Conservation (phyloP, 1,140 invertebrate species). For the Battus philenor region DNA sequence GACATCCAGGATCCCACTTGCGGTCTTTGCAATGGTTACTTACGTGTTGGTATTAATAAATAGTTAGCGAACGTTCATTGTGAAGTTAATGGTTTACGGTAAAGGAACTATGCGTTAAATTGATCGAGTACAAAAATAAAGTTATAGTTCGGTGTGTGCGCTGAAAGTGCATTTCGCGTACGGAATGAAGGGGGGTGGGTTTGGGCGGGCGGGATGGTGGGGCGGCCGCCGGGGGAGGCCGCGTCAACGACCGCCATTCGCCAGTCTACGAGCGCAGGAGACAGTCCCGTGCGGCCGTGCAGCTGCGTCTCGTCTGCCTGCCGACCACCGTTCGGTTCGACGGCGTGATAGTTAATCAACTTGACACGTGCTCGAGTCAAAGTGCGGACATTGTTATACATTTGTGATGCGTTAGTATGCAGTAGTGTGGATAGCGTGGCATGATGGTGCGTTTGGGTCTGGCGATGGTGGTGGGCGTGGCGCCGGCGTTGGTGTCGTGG, state of each 20-base stretch:
- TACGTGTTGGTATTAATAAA: no score
- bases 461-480: slow-evolving; percentile 67
- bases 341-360: neutral
- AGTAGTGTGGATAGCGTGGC: no score
- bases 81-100: no score
- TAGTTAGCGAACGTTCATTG: no score
- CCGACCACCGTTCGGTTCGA: neutral
- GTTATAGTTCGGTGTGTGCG: slow-evolving; percentile 11
- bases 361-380: neutral
- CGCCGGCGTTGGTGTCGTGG: slow-evolving; percentile 65
- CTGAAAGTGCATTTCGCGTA: slow-evolving; percentile 28
- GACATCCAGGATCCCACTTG: no score
- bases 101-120: no score
- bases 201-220: slow-evolving; percentile 50
- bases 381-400: slow-evolving; percentile 2
- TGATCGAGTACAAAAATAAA: slow-evolving; percentile 6
- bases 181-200: slow-evolving; percentile 39
- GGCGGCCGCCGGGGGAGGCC: slow-evolving; percentile 17
- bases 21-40: no score
- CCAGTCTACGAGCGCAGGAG: slow-evolving; percentile 49
- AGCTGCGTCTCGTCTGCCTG: slow-evolving; percentile 19
- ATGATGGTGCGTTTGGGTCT: slow-evolving; percentile 60
- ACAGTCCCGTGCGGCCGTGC: slow-evolving; percentile 35
- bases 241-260: slow-evolving; percentile 70
- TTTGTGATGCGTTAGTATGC: no score